phyloP scores from a whole-genome alignment of 2,113 vertebrate species.

The Vidua chalybeata region DNA sequence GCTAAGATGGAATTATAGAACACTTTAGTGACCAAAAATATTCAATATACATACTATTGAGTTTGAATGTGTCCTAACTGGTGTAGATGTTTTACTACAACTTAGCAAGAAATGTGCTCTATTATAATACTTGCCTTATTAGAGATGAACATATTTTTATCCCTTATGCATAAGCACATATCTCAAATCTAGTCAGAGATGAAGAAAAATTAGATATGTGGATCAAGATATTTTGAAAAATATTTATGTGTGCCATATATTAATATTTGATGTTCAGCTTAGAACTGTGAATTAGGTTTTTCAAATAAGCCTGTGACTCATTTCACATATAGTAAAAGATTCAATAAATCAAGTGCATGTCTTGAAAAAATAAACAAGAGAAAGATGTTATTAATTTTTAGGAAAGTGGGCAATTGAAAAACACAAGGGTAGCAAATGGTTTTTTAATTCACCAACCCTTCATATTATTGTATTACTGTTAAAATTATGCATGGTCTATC shows the following conservation, averaged over 20 bases:
- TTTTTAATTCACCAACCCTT: not conserved
- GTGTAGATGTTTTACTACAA: not conserved
- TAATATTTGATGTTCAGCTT: not conserved
- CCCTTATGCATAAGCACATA: not conserved
- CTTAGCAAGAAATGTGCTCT: not conserved
- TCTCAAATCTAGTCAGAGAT: not conserved
- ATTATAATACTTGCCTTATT: not conserved
- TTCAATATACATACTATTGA: not conserved
- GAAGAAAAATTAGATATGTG: not conserved
- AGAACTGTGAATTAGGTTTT: not conserved
- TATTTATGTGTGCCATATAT: not conserved
- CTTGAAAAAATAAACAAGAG: not conserved
- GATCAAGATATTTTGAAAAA: not conserved
- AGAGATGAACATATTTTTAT: not conserved
- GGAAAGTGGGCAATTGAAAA: not conserved
- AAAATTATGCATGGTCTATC: not conserved
- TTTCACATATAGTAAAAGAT: not conserved
- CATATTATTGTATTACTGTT: not conserved
- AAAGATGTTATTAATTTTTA: not conserved
- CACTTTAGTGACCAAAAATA: not conserved
- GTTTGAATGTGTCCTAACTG: not conserved
- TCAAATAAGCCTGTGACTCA: not conserved
- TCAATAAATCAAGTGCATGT: not conserved
- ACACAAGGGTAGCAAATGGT: not conserved
- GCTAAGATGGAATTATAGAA: not conserved